These are phyloP conservation scores for Archilochus colubris DNA, from an alignment of 2,113 vertebrate genomes.

Conservation along the genomic window DNA sequence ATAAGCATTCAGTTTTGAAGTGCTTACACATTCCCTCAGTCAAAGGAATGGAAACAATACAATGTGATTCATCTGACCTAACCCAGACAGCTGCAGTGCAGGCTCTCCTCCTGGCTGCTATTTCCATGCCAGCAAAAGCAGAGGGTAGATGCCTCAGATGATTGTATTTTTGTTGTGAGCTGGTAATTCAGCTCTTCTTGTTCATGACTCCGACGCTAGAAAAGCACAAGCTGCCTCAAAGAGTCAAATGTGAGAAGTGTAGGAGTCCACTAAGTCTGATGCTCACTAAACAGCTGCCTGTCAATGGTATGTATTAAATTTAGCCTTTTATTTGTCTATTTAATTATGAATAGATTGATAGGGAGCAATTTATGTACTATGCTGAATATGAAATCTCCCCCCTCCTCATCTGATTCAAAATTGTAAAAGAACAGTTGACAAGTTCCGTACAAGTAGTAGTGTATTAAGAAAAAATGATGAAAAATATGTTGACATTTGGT, in stretches of 20 bases:
- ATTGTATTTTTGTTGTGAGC: background rate
- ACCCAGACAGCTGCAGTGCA: conserved; percentile 42
- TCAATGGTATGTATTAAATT: background rate
- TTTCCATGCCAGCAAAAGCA: background rate
- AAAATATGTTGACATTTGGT: background rate
- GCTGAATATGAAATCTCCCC: background rate
- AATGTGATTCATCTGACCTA: conserved; percentile 66
- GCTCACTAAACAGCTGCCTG: background rate
- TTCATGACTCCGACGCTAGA: background rate
- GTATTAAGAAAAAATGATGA: background rate
- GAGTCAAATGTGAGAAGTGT: background rate
- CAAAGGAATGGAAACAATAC: conserved; percentile 69
- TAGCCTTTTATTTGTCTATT: background rate
- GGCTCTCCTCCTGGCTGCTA: conserved; percentile 52
- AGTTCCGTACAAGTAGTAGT: background rate
- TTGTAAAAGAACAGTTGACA: background rate
- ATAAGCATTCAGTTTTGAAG: conserved; percentile 63
- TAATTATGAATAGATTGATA: background rate
- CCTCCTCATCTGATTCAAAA: background rate
- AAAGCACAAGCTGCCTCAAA: background rate
- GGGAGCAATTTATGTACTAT: background rate
- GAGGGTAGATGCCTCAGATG: conserved; percentile 1
- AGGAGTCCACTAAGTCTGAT: background rate
- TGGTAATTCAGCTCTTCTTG: background rate
- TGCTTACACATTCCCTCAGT: conserved; percentile 60